Evolutionary conservation across 1,140 invertebrate species (phyloP).

Genomic region (Ips nitidus): DNA sequence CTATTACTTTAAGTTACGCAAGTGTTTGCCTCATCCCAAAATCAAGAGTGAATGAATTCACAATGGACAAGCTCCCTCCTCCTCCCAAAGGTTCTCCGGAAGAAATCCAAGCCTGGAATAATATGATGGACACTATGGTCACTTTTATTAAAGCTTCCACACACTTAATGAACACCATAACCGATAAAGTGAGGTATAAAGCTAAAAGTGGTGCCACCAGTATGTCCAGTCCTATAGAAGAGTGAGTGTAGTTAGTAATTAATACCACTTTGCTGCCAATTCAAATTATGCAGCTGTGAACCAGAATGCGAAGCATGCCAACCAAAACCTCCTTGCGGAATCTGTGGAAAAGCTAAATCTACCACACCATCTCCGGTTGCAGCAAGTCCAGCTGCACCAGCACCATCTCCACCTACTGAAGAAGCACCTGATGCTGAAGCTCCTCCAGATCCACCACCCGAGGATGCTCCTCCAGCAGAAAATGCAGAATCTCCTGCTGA

Average conservation of each 20-base stretch:
- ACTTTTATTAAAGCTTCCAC: slow-evolving; percentile 37
- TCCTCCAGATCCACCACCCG: neutral
- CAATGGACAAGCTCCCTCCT: slow-evolving; percentile 17
- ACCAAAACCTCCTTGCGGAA: slow-evolving; percentile 18
- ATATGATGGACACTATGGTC: slow-evolving; percentile 40
- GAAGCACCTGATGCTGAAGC: neutral
- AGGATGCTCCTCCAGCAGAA: neutral
- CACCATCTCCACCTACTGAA: neutral
- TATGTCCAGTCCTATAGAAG: neutral
- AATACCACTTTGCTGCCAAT: neutral
- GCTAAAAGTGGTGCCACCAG: neutral
- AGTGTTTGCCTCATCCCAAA: neutral
- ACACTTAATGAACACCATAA: slow-evolving; percentile 35
- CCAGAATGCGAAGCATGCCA: slow-evolving; percentile 21
- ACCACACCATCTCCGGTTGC: neutral
- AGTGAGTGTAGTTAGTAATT: slow-evolving; percentile 12
- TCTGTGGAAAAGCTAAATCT: neutral
- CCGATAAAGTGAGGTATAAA: slow-evolving; percentile 13
- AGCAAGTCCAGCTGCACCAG: slow-evolving; percentile 1
- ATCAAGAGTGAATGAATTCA: neutral
- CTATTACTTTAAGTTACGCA: too few species aligned
- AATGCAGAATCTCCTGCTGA: neutral
- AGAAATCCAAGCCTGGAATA: slow-evolving; percentile 39
- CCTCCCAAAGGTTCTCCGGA: slow-evolving; percentile 20
- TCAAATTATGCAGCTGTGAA: slow-evolving; percentile 7